These are phyloP conservation scores for Brachionus rotundiformis DNA, from an alignment of 1,140 invertebrate genomes.

Conservation along the genomic window DNA sequence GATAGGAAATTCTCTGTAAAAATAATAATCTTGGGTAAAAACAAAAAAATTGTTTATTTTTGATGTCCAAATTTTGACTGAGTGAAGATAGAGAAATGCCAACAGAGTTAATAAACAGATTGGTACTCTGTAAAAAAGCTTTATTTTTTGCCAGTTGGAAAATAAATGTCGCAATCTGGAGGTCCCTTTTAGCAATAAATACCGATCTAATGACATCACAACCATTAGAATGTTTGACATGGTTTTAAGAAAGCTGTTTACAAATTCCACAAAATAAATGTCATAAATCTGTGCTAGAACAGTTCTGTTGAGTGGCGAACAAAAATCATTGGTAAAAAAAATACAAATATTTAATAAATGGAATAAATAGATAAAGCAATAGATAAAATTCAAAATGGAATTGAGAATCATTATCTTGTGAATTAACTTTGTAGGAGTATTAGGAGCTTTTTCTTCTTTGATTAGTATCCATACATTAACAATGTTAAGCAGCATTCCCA, in stretches of 20 bases:
- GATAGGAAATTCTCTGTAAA: background rate
- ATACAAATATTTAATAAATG: conserved; percentile 7
- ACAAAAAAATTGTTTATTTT: background rate
- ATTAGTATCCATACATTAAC: background rate
- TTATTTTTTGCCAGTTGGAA: background rate
- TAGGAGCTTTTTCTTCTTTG: background rate
- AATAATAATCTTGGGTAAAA: background rate
- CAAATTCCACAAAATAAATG: conserved; percentile 8
- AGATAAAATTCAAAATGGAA: background rate
- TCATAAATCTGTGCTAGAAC: conserved; percentile 17
- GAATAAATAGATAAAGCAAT: conserved; percentile 1
- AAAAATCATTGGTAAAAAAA: conserved; percentile 1
- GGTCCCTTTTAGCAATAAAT: background rate
- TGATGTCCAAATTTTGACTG: background rate
- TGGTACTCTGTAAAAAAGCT: background rate
- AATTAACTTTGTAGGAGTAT: background rate
- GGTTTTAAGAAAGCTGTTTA: background rate
- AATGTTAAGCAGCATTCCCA: background rate
- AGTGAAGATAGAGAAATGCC: background rate
- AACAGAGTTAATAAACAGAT: background rate
- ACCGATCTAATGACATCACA: background rate
- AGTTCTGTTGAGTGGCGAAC: background rate
- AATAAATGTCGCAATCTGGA: background rate
- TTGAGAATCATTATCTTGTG: background rate
- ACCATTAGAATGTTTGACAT: conserved; percentile 3